Percentiles rank a stretch among this genome's conserved stretches.
Evolutionary conservation across 2,888 invertebrate genomes (phyloP).

Genomic region (Noctuana brunneofusca): DNA sequence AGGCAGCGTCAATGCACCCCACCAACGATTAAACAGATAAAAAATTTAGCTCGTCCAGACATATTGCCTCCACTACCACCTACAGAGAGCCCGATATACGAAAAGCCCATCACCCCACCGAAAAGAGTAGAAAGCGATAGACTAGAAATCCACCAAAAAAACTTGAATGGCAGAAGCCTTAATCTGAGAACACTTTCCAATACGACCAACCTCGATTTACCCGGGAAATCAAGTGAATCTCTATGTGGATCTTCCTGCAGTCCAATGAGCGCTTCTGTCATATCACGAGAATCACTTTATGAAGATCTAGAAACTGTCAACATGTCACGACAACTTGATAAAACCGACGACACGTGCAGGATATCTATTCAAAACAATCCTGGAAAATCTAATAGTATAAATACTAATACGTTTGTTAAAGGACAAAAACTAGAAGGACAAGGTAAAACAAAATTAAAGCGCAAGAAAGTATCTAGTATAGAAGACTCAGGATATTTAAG

Average conservation of each 20-base stretch:
- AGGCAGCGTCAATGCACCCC: slow-evolving; percentile 81
- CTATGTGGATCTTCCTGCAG: slow-evolving; percentile 60
- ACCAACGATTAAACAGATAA: slow-evolving; percentile 71
- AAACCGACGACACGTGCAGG: slow-evolving; percentile 47
- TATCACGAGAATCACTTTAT: slow-evolving; percentile 77
- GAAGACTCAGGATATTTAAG: slow-evolving; percentile 94
- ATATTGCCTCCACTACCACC: slow-evolving; percentile 86
- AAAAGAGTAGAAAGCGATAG: slow-evolving; percentile 66
- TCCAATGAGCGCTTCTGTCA: slow-evolving; percentile 79
- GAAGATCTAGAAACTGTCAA: slow-evolving; percentile 59
- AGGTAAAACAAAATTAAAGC: slow-evolving; percentile 51
- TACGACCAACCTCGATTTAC: slow-evolving; percentile 49
- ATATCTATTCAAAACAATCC: slow-evolving; percentile 54
- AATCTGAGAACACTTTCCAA: slow-evolving; percentile 68
- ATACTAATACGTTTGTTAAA: slow-evolving; percentile 71
- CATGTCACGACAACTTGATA: slow-evolving; percentile 30
- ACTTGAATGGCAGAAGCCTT: slow-evolving; percentile 86
- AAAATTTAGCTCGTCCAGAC: slow-evolving; percentile 84
- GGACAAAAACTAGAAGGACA: slow-evolving; percentile 53
- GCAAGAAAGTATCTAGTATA: slow-evolving; percentile 71
- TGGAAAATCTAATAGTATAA: slow-evolving; percentile 48
- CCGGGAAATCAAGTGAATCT: slow-evolving; percentile 55
- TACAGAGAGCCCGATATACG: slow-evolving; percentile 79
- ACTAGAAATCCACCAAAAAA: slow-evolving; percentile 83
- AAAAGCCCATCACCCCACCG: slow-evolving; percentile 82